Percentiles rank a stretch among this genome's conserved stretches.
Evolutionary conservation across 2,113 vertebrate species (phyloP).

Genomic region (Acanthisitta chloris): DNA sequence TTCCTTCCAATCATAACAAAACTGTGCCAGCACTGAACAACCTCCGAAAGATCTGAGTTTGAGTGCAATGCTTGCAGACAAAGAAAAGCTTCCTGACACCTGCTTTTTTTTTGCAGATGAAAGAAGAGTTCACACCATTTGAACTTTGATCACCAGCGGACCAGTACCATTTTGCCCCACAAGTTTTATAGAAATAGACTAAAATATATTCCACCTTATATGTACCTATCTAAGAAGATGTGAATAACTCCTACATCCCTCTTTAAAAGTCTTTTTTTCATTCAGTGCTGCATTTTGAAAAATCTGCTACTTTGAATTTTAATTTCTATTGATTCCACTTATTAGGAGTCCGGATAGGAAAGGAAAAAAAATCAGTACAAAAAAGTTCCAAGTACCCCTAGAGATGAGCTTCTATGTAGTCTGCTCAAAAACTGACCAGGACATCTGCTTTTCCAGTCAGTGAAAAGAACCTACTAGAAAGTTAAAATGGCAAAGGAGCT

Average conservation of each 20-base stretch:
- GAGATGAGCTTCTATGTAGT: background rate
- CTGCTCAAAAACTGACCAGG: background rate
- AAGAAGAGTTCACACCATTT: background rate
- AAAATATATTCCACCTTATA: background rate
- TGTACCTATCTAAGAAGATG: background rate
- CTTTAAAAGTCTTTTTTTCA: background rate
- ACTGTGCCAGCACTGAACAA: background rate
- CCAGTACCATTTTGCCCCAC: background rate
- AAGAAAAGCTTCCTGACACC: background rate
- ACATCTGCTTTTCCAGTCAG: constrained; percentile 34
- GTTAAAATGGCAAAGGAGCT: constrained; percentile 26
- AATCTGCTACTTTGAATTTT: background rate
- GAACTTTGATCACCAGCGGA: background rate
- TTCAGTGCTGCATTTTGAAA: background rate
- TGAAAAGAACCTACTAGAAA: background rate
- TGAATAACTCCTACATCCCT: background rate
- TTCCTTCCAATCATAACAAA: background rate
- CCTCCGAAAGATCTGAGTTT: background rate
- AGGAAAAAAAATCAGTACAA: background rate
- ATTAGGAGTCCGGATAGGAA: background rate
- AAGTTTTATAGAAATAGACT: background rate
- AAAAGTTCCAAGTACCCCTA: background rate
- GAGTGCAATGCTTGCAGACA: background rate
- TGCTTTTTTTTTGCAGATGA: background rate
- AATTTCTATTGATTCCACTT: background rate